These are phyloP conservation scores for Dasypolia templi DNA, from an alignment of 2,888 invertebrate genomes.

Conservation along the genomic window DNA sequence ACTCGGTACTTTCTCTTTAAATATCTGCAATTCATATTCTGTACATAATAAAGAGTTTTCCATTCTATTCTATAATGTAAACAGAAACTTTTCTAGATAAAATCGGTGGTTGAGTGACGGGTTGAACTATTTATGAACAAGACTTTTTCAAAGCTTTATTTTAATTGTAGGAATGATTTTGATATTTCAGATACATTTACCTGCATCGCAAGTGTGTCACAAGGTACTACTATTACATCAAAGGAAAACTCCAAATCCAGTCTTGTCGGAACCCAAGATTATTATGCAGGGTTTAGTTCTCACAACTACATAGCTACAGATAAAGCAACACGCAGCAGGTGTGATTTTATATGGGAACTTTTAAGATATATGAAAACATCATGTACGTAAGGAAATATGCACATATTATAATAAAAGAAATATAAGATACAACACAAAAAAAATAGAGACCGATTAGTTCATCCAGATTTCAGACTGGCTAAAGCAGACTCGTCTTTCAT, in stretches of 20 bases:
- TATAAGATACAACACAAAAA: background rate
- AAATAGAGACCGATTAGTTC: background rate
- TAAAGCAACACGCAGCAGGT: too few species aligned
- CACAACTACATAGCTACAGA: background rate
- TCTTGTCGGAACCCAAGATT: background rate
- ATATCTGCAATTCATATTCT: background rate
- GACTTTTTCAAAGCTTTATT: background rate
- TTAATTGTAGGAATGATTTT: background rate
- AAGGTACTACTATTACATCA: background rate
- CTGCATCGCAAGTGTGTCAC: background rate
- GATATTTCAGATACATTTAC: background rate
- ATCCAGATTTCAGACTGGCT: background rate
- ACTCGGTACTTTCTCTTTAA: background rate
- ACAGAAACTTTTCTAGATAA: background rate
- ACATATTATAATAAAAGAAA: background rate
- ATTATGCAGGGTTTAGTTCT: background rate
- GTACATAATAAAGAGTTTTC: background rate
- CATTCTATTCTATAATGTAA: background rate
- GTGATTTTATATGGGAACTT: background rate
- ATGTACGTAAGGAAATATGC: background rate
- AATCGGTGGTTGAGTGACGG: background rate
- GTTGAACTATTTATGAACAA: background rate
- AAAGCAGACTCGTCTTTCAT: background rate
- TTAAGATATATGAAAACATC: background rate
- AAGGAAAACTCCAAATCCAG: background rate